Base-by-base conservation (phyloP, 2,888 invertebrate genomes). In the Koerneria pararmatus region DNA sequence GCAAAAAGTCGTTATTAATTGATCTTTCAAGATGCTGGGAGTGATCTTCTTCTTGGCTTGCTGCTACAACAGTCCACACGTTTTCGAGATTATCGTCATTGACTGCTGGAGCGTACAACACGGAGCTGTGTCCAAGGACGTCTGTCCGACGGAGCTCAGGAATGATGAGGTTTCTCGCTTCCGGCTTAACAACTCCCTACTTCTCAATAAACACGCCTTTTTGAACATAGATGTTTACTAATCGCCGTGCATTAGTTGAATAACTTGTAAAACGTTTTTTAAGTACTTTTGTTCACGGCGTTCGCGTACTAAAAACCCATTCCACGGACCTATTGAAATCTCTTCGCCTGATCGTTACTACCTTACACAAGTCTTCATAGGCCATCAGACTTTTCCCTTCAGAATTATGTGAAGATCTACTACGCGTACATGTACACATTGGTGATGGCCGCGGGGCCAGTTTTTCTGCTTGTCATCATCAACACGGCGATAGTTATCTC, bases 41-140 rank as follows among this genome's bases (percentile, higher is more conserved):
- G 56, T 65, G 37, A 73, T 74, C 35, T 65, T 78, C 37, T 48
- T 75, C 11, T 29, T 70, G n/a, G 78, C 78, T 29, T 62, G 70
- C 15, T 60, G 71, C 22, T 80, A 80, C 71, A 80, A 80, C 57
- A 70, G 74, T 24, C 78, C 79, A 11, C 80, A 80, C 67, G 67
- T 80, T 65, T 80, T 78, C 68, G 80, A 80, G 67, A 79, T 80
- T n/a, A 76, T 71, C 57, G 79, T 80, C n/a, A 74, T 80, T 56
- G 76, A 77, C 54, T 80, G 79, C 61, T 80, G 77, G 77, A 76
- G 74, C 54, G 67, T 76, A 3, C 75, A 73, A 27, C 79, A 78
- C 67, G 68, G 69, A 8, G 71, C 73, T 24, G 64, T 67, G 1
- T 75, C 74, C 11, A 79, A 77, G 53, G 80, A 80, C 59, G 79